Evolutionary conservation across 2,888 invertebrate species (phyloP).

Genomic region (Melanostoma mellinum): DNA sequence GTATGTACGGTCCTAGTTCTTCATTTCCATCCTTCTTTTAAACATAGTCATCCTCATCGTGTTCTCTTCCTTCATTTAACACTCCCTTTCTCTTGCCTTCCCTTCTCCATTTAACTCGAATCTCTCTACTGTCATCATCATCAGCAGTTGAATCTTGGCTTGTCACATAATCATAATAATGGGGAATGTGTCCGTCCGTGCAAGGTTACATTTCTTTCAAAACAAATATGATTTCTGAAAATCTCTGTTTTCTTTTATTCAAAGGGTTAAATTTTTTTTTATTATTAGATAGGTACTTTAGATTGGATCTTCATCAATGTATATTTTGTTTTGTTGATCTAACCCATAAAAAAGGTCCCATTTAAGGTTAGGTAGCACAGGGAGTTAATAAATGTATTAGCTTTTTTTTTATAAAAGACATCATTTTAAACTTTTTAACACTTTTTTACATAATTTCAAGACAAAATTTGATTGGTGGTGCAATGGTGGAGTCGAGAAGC

Average conservation of each 20-base stretch:
- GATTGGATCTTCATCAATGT: too few species aligned
- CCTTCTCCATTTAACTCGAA: neutral
- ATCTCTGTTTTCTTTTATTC: constrained; percentile 5
- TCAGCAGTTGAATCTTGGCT: constrained; percentile 54
- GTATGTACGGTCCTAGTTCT: constrained; percentile 53
- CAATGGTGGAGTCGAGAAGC: too few species aligned
- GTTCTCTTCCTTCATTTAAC: constrained; percentile 32
- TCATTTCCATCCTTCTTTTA: constrained; percentile 25
- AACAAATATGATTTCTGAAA: constrained; percentile 53
- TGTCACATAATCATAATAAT: constrained; percentile 63
- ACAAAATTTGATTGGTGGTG: too few species aligned
- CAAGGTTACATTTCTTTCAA: constrained; percentile 50
- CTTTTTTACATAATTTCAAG: too few species aligned
- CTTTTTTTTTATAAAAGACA: too few species aligned
- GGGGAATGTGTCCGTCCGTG: constrained; percentile 34
- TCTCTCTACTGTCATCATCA: constrained; percentile 16
- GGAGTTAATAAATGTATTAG: too few species aligned
- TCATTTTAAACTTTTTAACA: too few species aligned
- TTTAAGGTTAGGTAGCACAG: too few species aligned
- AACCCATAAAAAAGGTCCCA: too few species aligned
- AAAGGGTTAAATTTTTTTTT: neutral
- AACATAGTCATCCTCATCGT: constrained; percentile 63
- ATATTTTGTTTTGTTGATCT: too few species aligned
- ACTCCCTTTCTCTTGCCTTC: constrained; percentile 34
- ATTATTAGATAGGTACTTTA: too few species aligned